These are phyloP conservation scores for Serinus canaria DNA, from an alignment of 2,113 vertebrate species.

Conservation along the genomic window DNA sequence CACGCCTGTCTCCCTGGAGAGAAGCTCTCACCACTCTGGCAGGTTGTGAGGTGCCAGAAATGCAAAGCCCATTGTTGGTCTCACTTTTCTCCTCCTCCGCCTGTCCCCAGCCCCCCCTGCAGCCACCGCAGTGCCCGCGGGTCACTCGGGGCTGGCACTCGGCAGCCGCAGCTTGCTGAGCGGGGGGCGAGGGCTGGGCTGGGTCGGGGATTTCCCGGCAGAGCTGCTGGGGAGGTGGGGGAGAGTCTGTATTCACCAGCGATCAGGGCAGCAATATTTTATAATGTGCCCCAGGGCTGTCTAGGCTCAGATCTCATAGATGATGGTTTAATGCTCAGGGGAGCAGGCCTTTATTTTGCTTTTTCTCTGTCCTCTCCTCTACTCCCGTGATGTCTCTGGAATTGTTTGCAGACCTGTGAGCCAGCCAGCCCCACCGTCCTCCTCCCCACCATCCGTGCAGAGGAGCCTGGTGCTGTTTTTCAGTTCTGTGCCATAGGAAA, in stretches of 20 bases:
- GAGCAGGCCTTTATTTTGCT: not conserved
- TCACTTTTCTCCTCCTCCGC: not conserved
- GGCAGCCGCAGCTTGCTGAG: not conserved
- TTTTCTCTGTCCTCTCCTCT: not conserved
- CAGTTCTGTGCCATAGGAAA: not conserved
- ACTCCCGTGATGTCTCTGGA: not conserved
- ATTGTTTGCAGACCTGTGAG: not conserved
- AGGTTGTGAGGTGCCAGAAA: not conserved
- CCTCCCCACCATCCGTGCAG: not conserved
- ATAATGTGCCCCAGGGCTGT: not conserved
- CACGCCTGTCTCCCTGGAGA: not conserved
- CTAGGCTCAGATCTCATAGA: not conserved
- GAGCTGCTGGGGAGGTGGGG: not conserved
- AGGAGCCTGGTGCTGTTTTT: not conserved
- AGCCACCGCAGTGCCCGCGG: fast-evolving
- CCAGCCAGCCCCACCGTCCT: fast-evolving
- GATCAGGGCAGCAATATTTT: not conserved
- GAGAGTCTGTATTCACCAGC: not conserved
- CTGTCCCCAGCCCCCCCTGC: not conserved
- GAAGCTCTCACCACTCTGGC: not conserved
- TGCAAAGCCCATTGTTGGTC: not conserved
- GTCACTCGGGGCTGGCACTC: not conserved
- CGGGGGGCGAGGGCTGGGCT: not conserved
- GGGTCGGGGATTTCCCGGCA: fast-evolving
- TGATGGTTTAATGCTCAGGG: not conserved